A percentile compares a stretch with the other conserved stretches of the same genome.
Evolutionary conservation across 1,140 invertebrate genomes (phyloP).

Genomic region (Periplaneta americana): DNA sequence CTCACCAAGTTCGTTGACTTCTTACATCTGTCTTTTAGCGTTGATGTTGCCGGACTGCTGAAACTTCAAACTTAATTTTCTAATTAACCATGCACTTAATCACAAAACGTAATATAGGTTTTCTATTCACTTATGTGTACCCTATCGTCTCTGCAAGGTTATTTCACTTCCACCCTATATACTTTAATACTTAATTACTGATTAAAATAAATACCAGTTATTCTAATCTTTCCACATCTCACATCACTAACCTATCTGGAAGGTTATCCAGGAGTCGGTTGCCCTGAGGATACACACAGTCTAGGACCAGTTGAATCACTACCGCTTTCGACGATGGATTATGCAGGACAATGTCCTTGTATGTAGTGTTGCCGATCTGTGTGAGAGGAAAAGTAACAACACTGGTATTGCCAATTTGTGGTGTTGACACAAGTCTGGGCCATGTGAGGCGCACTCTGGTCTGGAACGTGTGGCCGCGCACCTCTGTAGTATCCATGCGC

Average conservation of each 20-base stretch:
- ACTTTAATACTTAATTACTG: too few relatives aligned
- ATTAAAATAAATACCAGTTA: too few relatives aligned
- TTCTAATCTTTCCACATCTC: too few relatives aligned
- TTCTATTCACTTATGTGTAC: too few relatives aligned
- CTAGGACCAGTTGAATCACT: conserved; percentile 55
- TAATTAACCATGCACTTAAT: too few relatives aligned
- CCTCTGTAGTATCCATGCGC: conserved; percentile 65
- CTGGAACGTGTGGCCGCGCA: conserved; percentile 34
- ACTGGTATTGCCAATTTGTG: neutral
- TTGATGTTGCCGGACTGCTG: too few relatives aligned
- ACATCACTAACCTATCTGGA: conserved; percentile 2
- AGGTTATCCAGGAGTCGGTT: neutral
- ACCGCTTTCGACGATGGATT: conserved; percentile 56
- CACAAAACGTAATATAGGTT: too few relatives aligned
- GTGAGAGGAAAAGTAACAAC: conserved; percentile 70
- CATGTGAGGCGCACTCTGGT: conserved; percentile 1
- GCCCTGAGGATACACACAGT: conserved; percentile 38
- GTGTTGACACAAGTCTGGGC: conserved; percentile 1
- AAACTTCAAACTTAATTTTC: too few relatives aligned
- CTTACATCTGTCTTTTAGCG: too few relatives aligned
- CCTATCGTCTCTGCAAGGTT: too few relatives aligned
- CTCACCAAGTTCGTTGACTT: too few relatives aligned
- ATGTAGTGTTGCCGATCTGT: conserved; percentile 73
- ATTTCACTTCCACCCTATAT: too few relatives aligned
- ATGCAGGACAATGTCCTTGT: conserved; percentile 49